Evolutionary conservation across 2,797 vertebrate genomes (phyloP).

Genomic region (Clarias laeviceps): DNA sequence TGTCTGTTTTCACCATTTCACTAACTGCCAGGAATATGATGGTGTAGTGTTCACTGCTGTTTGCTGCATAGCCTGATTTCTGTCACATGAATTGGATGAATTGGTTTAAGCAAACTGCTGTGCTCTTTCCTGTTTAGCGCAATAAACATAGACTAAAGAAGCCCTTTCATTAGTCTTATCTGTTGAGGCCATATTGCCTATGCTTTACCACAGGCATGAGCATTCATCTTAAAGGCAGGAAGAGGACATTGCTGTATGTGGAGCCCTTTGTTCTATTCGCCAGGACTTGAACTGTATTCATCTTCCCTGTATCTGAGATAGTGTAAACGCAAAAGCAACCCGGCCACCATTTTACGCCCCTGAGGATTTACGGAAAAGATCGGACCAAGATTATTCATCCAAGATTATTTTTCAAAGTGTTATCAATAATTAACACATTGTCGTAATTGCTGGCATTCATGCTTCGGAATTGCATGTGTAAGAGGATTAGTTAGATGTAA

Average conservation of each 20-base stretch:
- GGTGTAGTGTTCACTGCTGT: background rate
- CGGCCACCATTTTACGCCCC: constrained; percentile 23
- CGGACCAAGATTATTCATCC: background rate
- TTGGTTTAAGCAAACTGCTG: constrained; percentile 13
- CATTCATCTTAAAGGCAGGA: constrained; percentile 36
- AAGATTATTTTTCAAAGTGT: constrained; percentile 18
- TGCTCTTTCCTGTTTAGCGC: constrained; percentile 14
- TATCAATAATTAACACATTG: constrained; percentile 20
- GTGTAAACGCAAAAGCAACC: constrained; percentile 9
- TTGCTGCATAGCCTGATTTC: constrained; percentile 24
- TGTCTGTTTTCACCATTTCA: background rate
- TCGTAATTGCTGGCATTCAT: constrained; percentile 43
- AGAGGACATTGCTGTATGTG: constrained; percentile 34
- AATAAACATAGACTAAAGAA: constrained; percentile 21
- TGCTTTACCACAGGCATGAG: background rate
- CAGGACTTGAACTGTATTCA: constrained; percentile 12
- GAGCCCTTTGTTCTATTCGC: constrained; percentile 24
- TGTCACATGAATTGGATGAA: constrained; percentile 13
- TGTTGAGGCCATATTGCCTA: constrained; percentile 31
- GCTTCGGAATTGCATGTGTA: constrained; percentile 41
- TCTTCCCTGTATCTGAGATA: constrained; percentile 10
- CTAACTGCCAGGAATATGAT: background rate
- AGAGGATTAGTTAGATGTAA: constrained; percentile 53
- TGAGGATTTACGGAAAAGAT: constrained; percentile 4
- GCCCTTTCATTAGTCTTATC: constrained; percentile 31